Evolutionary conservation across 1,140 invertebrate species (phyloP), one percentile per base, ranked within the genome.

Genomic region (Carcinoscorpius rotundicauda): DNA sequence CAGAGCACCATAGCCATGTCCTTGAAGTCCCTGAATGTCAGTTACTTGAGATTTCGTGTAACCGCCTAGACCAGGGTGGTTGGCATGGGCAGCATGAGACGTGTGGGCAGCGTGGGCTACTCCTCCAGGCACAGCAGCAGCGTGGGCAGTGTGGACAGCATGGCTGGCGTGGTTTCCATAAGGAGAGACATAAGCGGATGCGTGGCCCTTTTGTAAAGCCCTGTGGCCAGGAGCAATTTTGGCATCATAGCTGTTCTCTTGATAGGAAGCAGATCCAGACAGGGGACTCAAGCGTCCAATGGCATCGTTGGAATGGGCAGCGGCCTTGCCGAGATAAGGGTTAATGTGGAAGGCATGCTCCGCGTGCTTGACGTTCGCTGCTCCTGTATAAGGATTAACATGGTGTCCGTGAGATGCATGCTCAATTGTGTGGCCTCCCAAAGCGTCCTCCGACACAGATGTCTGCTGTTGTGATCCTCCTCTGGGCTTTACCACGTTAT

Each of bases 301-400:
- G 3, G 68, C 68, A 49, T 64, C 62, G 53, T 66, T 66, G 29
- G 68, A 66, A 56, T 69, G 68, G 8, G 66, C 68, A 6, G 64
- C 68, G 51, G 68, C 68, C 10, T 63, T 10, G 4, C 68, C 68
- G 1, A 64, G 55, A 53, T 60, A 69, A 5, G 68, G 68, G 56
- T 69, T 69, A 48, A 69, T 69, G 62, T 69, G 68, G 62, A 69
- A 69, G 5, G 66, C 64, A 11, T 69, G 68, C 4, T 69, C 52
- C 8, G 66, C 61, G n/a, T 60, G 58, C 53, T 69, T 64, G 48
- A 69, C 52, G 10, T 62, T 64, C 5, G 68, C 59, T 8, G 61
- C 61, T 61, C 68, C 68, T 1, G 68, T 55, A 6, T 66, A 60
- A 8, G 68, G 68, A 4, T 69, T 64, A 5, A 62, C 57, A n/a